Evolutionary conservation across 92 coral and sea anemone species (phyloP).

Genomic region (Desmophyllum pertusum): DNA sequence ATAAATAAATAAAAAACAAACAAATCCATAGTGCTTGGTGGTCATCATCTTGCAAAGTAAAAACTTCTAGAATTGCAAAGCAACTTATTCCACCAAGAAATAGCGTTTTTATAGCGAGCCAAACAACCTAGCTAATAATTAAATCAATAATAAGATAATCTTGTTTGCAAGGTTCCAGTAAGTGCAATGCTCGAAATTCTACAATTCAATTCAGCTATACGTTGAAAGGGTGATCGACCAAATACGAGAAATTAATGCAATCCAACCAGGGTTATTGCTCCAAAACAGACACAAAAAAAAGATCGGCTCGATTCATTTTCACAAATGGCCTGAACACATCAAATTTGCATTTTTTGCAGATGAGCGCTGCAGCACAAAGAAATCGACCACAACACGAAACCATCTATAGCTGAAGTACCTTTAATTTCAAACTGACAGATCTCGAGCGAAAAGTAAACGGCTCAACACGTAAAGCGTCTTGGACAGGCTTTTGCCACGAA

Average conservation of each 20-base stretch:
- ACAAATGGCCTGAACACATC: background rate
- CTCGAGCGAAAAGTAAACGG: conserved; percentile 19
- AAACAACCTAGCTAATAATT: conserved; percentile 24
- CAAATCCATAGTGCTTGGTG: background rate
- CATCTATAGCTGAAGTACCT: conserved; percentile 1
- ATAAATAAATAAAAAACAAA: background rate
- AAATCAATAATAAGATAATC: conserved; percentile 16
- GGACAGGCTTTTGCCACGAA: background rate
- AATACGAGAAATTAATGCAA: background rate
- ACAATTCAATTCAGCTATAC: background rate
- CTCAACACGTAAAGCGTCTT: background rate
- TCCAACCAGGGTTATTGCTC: background rate
- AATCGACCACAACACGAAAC: too few relatives aligned
- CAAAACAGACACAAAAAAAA: conserved; percentile 5
- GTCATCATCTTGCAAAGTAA: background rate
- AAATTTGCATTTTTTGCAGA: conserved; percentile 20
- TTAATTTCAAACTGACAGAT: conserved; percentile 5
- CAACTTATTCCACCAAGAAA: background rate
- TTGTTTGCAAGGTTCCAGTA: background rate
- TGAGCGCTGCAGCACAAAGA: background rate
- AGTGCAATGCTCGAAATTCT: conserved; percentile 3
- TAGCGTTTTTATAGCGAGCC: background rate
- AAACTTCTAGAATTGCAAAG: background rate
- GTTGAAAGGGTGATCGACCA: too few relatives aligned
- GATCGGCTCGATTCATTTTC: background rate